These are phyloP conservation scores for Sula dactylatra DNA, from an alignment of 2,113 vertebrate genomes.

Conservation along the genomic window DNA sequence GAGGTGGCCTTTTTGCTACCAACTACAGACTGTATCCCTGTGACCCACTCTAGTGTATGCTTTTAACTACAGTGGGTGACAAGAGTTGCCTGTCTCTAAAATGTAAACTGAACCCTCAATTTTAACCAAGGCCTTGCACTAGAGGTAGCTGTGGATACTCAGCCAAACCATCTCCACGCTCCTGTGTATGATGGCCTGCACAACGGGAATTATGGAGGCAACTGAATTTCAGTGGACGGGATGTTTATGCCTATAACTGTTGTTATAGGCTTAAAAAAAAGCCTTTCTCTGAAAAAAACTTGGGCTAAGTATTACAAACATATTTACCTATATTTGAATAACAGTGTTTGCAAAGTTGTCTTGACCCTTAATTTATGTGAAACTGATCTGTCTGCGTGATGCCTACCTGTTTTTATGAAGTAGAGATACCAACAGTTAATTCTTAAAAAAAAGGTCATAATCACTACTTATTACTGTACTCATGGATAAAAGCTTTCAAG, in stretches of 20 bases:
- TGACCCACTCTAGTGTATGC: not conserved
- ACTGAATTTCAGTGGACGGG: not conserved
- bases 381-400: not conserved
- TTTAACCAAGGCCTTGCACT: not conserved
- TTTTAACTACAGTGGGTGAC: not conserved
- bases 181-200: no score
- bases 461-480: not conserved
- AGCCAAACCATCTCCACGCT: not conserved
- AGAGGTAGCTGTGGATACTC: not conserved
- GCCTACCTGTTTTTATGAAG: not conserved
- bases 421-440: not conserved
- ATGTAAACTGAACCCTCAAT: rapidly evolving
- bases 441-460: not conserved
- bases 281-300: not conserved
- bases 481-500: not conserved
- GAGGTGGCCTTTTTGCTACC: not conserved
- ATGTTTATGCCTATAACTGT: not conserved
- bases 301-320: not conserved
- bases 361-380: not conserved
- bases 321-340: not conserved
- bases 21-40: not conserved
- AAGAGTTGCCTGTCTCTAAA: not conserved
- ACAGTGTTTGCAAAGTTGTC: not conserved
- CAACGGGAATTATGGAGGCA: not conserved
- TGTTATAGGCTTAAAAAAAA: not conserved